These are phyloP conservation scores for Lethrus apterus DNA, from an alignment of 1,140 invertebrate genomes.

Conservation along the genomic window DNA sequence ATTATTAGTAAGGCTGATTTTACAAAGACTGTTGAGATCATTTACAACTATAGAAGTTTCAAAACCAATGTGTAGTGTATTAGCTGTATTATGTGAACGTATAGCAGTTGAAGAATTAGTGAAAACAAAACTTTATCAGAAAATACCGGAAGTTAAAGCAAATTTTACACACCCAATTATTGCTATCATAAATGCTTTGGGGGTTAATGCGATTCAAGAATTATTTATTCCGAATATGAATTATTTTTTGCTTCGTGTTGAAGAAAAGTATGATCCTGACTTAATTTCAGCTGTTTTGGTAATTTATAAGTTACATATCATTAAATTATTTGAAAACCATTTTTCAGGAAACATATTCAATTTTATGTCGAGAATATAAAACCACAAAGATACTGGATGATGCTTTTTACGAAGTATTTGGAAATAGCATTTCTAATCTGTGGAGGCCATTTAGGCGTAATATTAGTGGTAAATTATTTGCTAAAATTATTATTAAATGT, in stretches of 20 bases:
- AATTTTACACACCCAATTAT: slow-evolving; percentile 24
- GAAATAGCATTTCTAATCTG: slow-evolving; percentile 11
- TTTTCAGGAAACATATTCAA: slow-evolving; percentile 11
- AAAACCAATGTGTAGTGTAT: slow-evolving; percentile 31
- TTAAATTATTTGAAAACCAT: slow-evolving; percentile 1
- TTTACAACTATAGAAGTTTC: slow-evolving; percentile 23
- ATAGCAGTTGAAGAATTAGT: slow-evolving; percentile 27
- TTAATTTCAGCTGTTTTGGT: slow-evolving; percentile 28
- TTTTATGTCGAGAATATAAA: slow-evolving; percentile 5
- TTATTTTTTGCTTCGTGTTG: slow-evolving; percentile 19
- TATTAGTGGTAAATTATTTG: no score
- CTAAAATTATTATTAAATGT: no score
- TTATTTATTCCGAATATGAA: slow-evolving; percentile 27
- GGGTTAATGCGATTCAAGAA: slow-evolving; percentile 27
- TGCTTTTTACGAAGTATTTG: slow-evolving; percentile 12
- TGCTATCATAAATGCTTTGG: slow-evolving; percentile 27
- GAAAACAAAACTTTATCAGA: slow-evolving; percentile 29
- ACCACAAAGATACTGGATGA: slow-evolving; percentile 4
- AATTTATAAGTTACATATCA: slow-evolving; percentile 5
- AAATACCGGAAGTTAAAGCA: slow-evolving; percentile 22
- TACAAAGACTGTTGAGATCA: slow-evolving; percentile 30
- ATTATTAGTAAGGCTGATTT: slow-evolving; percentile 29
- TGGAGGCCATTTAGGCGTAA: no score
- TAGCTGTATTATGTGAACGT: slow-evolving; percentile 32
- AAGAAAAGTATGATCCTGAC: slow-evolving; percentile 16